phyloP scores from a whole-genome alignment of 2,888 invertebrate species.

The Acanthopleura granulata region DNA sequence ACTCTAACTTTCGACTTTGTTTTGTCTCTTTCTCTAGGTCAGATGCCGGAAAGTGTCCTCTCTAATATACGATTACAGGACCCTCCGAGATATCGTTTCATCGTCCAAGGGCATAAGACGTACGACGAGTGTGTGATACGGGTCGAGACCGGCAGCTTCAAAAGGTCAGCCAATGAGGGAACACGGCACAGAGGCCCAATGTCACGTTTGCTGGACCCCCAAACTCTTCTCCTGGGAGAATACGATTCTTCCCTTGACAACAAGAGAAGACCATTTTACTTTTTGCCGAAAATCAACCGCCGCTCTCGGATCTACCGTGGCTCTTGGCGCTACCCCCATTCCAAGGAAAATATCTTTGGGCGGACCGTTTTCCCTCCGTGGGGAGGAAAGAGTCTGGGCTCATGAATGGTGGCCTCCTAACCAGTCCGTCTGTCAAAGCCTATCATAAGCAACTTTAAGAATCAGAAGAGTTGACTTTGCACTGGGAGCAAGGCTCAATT shows the following conservation, averaged over 20 bases:
- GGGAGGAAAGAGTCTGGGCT: too few relatives aligned
- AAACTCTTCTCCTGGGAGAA: not conserved
- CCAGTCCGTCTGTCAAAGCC: too few relatives aligned
- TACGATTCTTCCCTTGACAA: not conserved
- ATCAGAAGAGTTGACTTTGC: too few relatives aligned
- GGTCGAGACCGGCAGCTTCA: not conserved
- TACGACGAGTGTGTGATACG: conserved; percentile 4
- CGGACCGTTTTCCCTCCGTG: too few relatives aligned
- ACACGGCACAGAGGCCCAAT: not conserved
- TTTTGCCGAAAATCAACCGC: not conserved
- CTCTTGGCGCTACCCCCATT: too few relatives aligned
- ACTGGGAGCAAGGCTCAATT: too few relatives aligned
- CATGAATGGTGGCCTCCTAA: too few relatives aligned
- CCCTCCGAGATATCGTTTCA: not conserved
- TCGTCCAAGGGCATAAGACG: not conserved
- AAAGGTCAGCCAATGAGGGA: not conserved
- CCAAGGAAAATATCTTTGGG: too few relatives aligned
- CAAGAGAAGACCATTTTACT: not conserved
- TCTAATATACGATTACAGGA: not conserved
- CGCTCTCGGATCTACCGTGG: not conserved
- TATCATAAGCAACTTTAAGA: too few relatives aligned
- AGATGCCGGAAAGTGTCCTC: not conserved
- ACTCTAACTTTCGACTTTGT: not conserved
- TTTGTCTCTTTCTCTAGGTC: not conserved
- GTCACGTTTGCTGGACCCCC: not conserved